phyloP scores from a whole-genome alignment of 2,888 invertebrate genomes.

The Coenonympha glycerion region DNA sequence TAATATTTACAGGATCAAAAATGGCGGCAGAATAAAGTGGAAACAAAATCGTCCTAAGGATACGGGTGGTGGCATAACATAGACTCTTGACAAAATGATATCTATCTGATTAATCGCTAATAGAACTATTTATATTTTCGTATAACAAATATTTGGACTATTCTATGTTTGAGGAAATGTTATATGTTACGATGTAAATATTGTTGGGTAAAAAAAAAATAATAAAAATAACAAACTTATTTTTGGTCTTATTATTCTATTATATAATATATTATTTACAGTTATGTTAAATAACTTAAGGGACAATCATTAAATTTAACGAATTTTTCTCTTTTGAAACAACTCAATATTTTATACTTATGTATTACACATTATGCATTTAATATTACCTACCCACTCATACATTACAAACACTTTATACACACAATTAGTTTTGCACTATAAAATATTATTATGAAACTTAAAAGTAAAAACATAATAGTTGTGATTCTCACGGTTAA shows the following conservation, averaged over 20 bases:
- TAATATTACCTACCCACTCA: neutral
- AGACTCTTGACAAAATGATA: slow-evolving; percentile 31
- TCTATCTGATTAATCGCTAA: slow-evolving; percentile 25
- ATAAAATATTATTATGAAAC: neutral
- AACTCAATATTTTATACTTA: slow-evolving; percentile 8
- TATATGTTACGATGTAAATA: slow-evolving; percentile 57
- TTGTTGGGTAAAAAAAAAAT: slow-evolving; percentile 41
- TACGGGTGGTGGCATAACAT: slow-evolving; percentile 31
- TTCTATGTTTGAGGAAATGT: slow-evolving; percentile 37
- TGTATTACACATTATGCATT: slow-evolving; percentile 1
- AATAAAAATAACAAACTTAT: slow-evolving; percentile 26
- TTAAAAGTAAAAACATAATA: neutral
- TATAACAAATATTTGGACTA: slow-evolving; percentile 40
- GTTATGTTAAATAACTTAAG: slow-evolving; percentile 20
- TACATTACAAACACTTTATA: neutral
- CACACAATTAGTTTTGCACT: neutral
- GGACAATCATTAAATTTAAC: slow-evolving; percentile 14
- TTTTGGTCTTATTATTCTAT: slow-evolving; percentile 25
- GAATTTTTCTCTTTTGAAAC: slow-evolving; percentile 8
- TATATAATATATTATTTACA: slow-evolving; percentile 12
- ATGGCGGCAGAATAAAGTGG: slow-evolving; percentile 69
- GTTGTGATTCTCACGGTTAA: no score
- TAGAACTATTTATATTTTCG: slow-evolving; percentile 41
- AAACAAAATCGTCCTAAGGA: slow-evolving; percentile 35
- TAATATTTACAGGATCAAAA: slow-evolving; percentile 66